Base-by-base conservation (phyloP, 2,797 vertebrate species). In the Sebastes umbrosus region DNA sequence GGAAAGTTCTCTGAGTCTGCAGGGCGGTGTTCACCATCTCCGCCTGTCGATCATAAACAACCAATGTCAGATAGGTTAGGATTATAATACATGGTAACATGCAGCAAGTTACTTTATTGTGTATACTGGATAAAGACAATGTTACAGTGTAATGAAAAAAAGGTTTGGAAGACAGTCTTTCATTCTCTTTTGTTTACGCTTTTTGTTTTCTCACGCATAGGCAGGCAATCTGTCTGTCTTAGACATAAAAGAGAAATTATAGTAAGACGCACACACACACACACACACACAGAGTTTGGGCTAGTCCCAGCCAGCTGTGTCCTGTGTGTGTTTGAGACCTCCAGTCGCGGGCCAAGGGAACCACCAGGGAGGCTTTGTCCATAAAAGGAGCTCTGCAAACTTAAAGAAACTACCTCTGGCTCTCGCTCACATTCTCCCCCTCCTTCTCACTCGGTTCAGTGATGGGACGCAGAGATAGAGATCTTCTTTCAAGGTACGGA, bases 11-110 rank as follows among this genome's bases (percentile, higher is more conserved):
- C 91, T 97, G 96, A 0, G 96, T 97, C 90, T 97, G 97, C 91
- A 99, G 97, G 72, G 97, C 97, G 1, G 90, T 90, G 69, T 94
- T 95, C 64, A 99, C 97, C 97, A 99, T 97, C 91, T 97, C 97
- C 25, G 98, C 98, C 98, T 99, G 93, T 83, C 63, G 72, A 88
- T 86, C 83, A 83, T 20, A 84, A 83, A 87, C 5, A 36, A 70
- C 34, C 72, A 81, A 69, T 68, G 43, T 66, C 55, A 84, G 25
- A 64, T 4, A 22, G 36, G 57, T 80, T 73, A 64, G 12, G 8
- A 54, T 58, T 31, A 60, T 29, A 9, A 75, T 50, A 46, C 4
- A 65, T 13, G 9, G 7, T 52, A 50, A 52, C 7, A 9, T 31
- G 32, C 63, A 34, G 24, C 25, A 6, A 13, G 24, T 29, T 34